phyloP scores from a whole-genome alignment of 2,113 vertebrate genomes.

The Malurus melanocephalus region DNA sequence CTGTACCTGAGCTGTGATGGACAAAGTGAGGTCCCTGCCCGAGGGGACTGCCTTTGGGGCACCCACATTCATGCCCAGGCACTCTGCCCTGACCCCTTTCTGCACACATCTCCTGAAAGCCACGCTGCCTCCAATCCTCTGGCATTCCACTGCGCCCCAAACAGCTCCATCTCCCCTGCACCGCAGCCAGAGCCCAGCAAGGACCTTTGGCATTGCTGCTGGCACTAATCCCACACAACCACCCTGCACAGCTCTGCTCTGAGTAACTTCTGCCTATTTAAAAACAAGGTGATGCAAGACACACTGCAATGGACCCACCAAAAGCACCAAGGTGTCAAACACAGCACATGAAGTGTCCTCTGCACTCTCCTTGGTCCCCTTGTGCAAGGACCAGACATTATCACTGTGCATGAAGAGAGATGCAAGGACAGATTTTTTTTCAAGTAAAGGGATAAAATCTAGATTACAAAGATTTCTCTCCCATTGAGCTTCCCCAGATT shows the following conservation, averaged over 20 bases:
- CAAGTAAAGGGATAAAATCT: background rate
- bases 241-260: background rate
- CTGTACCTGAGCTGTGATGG: background rate
- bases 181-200: background rate
- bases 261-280: background rate
- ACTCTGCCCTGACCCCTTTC: background rate
- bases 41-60: background rate
- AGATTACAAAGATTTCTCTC: background rate
- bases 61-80: background rate
- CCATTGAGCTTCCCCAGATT: background rate
- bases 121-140: background rate
- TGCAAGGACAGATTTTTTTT: background rate
- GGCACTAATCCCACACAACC: background rate
- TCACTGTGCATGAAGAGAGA: background rate
- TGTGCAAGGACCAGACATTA: background rate
- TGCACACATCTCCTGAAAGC: background rate
- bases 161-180: background rate
- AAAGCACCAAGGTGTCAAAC: background rate
- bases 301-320: fast-evolving
- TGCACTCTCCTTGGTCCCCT: background rate
- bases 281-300: background rate
- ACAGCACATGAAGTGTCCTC: background rate
- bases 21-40: background rate
- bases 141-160: background rate
- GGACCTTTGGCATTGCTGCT: background rate